Conservation (phyloP, 1,140 invertebrate species). For the Homalodisca vitripennis region DNA sequence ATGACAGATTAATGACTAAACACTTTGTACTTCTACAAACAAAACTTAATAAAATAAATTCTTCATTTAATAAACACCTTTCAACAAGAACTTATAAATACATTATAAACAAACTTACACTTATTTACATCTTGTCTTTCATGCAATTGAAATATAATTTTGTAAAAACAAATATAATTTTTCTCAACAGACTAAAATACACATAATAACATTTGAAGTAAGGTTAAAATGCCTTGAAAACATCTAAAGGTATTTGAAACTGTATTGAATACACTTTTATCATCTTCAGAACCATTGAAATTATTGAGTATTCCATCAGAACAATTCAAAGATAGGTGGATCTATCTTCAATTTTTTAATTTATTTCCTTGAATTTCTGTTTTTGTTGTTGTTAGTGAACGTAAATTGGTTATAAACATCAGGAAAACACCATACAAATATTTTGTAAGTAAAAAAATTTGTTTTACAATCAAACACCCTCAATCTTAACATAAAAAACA, state of each 20-base stretch:
- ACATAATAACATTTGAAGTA: background rate
- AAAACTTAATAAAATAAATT: conserved; percentile 20
- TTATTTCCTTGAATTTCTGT: no score
- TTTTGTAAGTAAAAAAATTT: no score
- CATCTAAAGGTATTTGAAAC: background rate
- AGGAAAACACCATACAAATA: no score
- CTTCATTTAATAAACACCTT: conserved; percentile 10
- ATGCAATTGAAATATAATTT: background rate
- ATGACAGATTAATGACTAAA: conserved; percentile 13
- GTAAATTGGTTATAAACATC: no score
- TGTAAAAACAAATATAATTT: background rate
- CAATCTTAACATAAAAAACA: no score
- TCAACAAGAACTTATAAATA: conserved; percentile 23
- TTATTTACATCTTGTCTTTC: conserved; percentile 3
- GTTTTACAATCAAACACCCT: no score
- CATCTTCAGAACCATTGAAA: background rate
- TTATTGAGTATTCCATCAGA: background rate
- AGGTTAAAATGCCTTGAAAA: no score
- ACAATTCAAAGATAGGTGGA: background rate
- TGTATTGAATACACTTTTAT: background rate
- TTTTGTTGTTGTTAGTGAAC: no score
- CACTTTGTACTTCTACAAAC: conserved; percentile 15
- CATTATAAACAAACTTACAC: conserved; percentile 24
- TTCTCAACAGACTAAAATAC: background rate
- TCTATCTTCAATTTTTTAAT: background rate